Evolutionary conservation across 2,113 vertebrate genomes (phyloP), one percentile per base, ranked within the genome.

Genomic region (Eleginops maclovinus): DNA sequence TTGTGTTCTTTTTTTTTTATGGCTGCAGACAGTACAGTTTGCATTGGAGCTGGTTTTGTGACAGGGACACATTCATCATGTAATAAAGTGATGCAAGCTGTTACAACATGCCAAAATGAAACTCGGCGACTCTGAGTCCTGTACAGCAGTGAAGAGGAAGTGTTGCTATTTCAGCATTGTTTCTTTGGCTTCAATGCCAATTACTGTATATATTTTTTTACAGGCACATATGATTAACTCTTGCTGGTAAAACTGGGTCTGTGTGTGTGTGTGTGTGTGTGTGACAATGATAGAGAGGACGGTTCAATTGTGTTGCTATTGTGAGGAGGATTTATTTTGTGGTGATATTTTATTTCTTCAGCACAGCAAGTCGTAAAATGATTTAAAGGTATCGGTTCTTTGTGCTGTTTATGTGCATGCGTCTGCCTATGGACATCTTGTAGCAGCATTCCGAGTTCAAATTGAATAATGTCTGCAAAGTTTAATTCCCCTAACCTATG

Each of bases 51-150:
- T 79, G 77, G 26, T 72, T 68, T 79, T 85, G 75, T 87, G 91
- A 93, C 88, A 91, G 85, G 80, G 79, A 74, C 58, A 82, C 93
- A 95, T 94, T 92, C 70, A 94, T 94, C 92, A 94, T 89, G 74
- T 80, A 88, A 89, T 92, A 83, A 89, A 92, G 83, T 88, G 87
- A 94, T 88, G 85, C 75, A 89, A 76, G 76, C 82, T 75, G 85
- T 74, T 85, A 87, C 72, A 85, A 90, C 86, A 86, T 44, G 8
- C 46, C 73, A 75, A 87, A 88, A 82, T 83, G 77, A 83, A 91
- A 89, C 78, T 84, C 88, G 73, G 77, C 74, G 3, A 82, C 53
- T 75, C 67, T 51, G 81, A 71, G 70, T 64, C 60, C 58, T 72
- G 63, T 72, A 72, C 58, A 50, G 65, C 24, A 53, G 72, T 62